phyloP scores from a whole-genome alignment of 2,797 vertebrate species.

The Microchirus variegatus region DNA sequence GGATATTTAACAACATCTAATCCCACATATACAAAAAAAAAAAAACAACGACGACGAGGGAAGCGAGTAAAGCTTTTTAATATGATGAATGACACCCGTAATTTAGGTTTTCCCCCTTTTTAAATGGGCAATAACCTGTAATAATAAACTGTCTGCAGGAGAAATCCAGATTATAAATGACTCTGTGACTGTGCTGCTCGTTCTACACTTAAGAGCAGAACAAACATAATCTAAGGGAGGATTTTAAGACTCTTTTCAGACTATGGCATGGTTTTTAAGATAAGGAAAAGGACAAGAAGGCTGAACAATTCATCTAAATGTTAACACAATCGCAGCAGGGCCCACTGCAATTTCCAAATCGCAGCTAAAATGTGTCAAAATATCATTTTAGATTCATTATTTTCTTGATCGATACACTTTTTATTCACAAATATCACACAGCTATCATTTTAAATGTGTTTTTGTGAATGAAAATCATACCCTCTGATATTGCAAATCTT shows the following conservation, averaged over 20 bases:
- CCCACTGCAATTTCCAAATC: too few species aligned
- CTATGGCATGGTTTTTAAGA: too few species aligned
- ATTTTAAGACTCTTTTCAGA: not conserved
- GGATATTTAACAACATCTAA: conserved; percentile 68
- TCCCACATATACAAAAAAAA: conserved; percentile 27
- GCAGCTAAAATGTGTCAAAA: too few species aligned
- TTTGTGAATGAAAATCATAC: too few species aligned
- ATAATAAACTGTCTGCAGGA: conserved; percentile 10
- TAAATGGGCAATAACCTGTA: conserved; percentile 6
- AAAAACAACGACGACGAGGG: conserved; percentile 10
- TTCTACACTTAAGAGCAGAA: not conserved
- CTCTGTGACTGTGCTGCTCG: not conserved
- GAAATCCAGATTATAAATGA: not conserved
- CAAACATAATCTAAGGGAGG: not conserved
- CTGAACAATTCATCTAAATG: too few species aligned
- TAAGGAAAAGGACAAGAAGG: too few species aligned
- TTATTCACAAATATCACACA: too few species aligned
- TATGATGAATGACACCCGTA: conserved; percentile 41
- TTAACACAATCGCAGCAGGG: too few species aligned
- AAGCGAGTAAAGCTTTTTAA: conserved; percentile 26
- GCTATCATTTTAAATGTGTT: too few species aligned
- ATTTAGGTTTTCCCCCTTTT: conserved; percentile 15
- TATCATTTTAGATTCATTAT: too few species aligned
- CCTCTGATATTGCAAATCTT: too few species aligned
- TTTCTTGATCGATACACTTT: too few species aligned